Conservation (phyloP, 1,140 invertebrate genomes). For the Atopsyche davidsoni region DNA sequence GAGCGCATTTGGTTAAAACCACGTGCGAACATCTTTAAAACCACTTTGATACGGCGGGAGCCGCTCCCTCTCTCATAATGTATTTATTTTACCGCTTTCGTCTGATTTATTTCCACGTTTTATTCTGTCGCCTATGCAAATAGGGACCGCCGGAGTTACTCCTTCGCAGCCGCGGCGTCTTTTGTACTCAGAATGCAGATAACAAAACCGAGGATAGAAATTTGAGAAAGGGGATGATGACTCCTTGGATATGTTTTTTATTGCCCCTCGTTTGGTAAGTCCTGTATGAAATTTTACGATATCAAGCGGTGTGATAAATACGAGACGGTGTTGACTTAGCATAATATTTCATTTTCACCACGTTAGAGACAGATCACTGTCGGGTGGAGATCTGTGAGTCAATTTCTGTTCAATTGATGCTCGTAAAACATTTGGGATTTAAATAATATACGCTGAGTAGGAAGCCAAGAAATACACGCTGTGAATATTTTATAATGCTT, state of each 20-base stretch:
- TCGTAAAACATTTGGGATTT: constrained; percentile 23
- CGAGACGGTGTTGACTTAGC: constrained; percentile 14
- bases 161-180: constrained; percentile 7
- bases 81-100: constrained; percentile 21
- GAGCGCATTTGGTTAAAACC: not conserved
- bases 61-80: constrained; percentile 11
- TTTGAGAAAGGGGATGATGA: constrained; percentile 12
- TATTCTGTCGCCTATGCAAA: constrained; percentile 21
- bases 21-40: constrained; percentile 16
- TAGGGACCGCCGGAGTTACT: constrained; percentile 9
- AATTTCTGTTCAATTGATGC: constrained; percentile 6
- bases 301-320: constrained; percentile 1
- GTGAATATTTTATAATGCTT: too few species aligned
- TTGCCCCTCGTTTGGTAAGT: constrained; percentile 21
- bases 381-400: not conserved
- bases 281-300: constrained; percentile 19
- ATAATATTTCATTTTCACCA: constrained; percentile 24
- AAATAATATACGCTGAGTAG: too few species aligned
- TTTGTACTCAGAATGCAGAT: constrained; percentile 19
- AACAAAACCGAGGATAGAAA: constrained; percentile 8
- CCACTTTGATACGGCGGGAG: constrained; percentile 15
- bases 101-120: constrained; percentile 21
- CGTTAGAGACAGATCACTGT: not conserved
- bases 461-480: too few species aligned
- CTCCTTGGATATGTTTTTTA: constrained; percentile 22